Evolutionary conservation across 2,888 invertebrate genomes (phyloP).

Genomic region (Didymodactylos carnosus): DNA sequence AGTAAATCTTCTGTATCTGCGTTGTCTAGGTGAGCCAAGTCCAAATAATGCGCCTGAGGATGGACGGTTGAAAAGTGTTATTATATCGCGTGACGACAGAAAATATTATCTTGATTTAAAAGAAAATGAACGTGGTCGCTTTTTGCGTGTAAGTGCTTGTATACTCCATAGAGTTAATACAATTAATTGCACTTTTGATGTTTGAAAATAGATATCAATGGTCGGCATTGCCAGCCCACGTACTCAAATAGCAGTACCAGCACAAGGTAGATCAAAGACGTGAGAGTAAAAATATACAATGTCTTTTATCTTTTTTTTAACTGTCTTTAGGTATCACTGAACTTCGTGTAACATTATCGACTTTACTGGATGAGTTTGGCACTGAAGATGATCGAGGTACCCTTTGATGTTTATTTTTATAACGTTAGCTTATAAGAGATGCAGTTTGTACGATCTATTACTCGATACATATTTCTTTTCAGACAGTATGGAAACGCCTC

Average conservation of each 20-base stretch:
- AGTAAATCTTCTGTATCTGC: background rate
- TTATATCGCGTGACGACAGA: conserved; percentile 49
- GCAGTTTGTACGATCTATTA: no score
- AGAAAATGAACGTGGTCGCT: conserved; percentile 88
- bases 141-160: conserved; percentile 53
- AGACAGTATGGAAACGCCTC: background rate
- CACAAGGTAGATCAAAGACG: conserved; percentile 96
- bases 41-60: background rate
- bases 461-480: background rate
- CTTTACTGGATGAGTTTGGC: conserved; percentile 79
- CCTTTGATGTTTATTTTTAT: no score
- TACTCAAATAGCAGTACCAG: conserved; percentile 82
- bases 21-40: background rate
- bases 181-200: background rate
- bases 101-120: conserved; percentile 96
- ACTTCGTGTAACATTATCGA: conserved; percentile 88
- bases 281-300: no score
- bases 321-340: no score
- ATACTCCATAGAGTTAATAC: no score
- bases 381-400: conserved; percentile 46
- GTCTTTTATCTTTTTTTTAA: no score
- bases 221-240: conserved; percentile 33
- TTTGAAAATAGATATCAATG: background rate
- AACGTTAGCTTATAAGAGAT: no score
- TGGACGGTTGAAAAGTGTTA: background rate